Base-by-base conservation (phyloP, 2,888 invertebrate species). In the Panzeria rudis region DNA sequence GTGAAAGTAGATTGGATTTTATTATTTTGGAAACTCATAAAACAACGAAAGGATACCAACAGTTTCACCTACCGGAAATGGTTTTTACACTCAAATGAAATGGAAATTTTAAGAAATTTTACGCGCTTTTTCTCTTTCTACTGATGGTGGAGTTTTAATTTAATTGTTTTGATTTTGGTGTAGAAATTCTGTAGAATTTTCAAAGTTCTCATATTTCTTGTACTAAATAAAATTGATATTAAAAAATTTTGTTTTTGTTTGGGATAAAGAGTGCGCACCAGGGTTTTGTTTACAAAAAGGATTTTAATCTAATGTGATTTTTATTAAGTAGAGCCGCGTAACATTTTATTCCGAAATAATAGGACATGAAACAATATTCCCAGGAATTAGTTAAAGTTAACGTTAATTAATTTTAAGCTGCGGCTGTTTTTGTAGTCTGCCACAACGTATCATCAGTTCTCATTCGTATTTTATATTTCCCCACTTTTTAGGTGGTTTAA, bases 61-160 rank as follows among this genome's bases (percentile, higher is more conserved):
- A 77, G 84, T 78, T 85, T 82, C 64, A 69, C 68, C 78, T 69
- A 78, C 85, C 85, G 85, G 85, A 85, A 85, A 71, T 85, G 73
- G 68, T 77, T 75, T 82, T 72, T 73, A 47, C 52, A 71, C 77
- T 77, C 41, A 77, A 73, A 85, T 82, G 75, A 78, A 73, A 82
- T 50, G 32, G n/a, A 32, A 44, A 50, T 73, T 73, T 81, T 35
- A 6, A 8, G 29, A 35, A 62, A 59, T 69, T 85, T 85, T 75
- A 77, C 38, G 73, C 84, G 76, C 66, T 81, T 72, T 84, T 76
- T 44, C 68, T n/a, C 13, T 6, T 41, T 17, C n/a, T 41, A 3
- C 0, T 59, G 2, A 41, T 62, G 0, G 9, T 56, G 23, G 17
- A 69, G 52, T 35, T 61, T 35, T n/a, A 23, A 29, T 61, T 73